These are phyloP conservation scores for Ispidina picta DNA, from an alignment of 2,797 vertebrate genomes.

Conservation along the genomic window DNA sequence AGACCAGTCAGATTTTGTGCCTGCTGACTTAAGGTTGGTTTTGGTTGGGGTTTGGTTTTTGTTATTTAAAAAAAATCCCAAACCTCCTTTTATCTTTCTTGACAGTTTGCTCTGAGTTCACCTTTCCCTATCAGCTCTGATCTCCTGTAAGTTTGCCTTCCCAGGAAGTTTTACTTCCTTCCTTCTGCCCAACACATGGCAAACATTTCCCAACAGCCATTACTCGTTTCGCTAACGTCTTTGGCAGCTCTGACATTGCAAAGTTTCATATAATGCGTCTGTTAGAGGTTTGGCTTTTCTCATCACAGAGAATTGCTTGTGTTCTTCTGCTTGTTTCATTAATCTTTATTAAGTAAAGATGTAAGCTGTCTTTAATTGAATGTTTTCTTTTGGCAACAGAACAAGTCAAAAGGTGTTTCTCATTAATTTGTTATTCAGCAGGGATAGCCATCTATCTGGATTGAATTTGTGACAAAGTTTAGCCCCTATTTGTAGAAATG, in stretches of 20 bases:
- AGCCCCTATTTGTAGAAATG: constrained; percentile 62
- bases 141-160: constrained; percentile 8
- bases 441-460: constrained; percentile 67
- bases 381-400: constrained; percentile 66
- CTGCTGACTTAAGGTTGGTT: neutral
- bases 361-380: constrained; percentile 59
- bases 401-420: constrained; percentile 70
- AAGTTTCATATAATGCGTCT: constrained; percentile 15
- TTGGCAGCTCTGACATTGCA: constrained; percentile 50
- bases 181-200: constrained; percentile 52
- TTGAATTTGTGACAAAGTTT: constrained; percentile 67
- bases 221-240: constrained; percentile 26
- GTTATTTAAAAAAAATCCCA: neutral
- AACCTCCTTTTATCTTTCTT: constrained; percentile 14
- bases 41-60: neutral
- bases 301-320: constrained; percentile 52
- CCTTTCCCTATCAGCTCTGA: neutral
- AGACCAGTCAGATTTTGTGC: neutral
- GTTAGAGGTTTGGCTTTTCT: constrained; percentile 54
- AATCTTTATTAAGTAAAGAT: constrained; percentile 76
- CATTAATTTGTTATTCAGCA: constrained; percentile 73
- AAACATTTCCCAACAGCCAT: constrained; percentile 32
- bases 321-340: constrained; percentile 66
- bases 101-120: constrained; percentile 30
- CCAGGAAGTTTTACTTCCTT: constrained; percentile 52